Evolutionary conservation across 2,888 invertebrate species (phyloP).

Genomic region (Priocnemis perturbator): DNA sequence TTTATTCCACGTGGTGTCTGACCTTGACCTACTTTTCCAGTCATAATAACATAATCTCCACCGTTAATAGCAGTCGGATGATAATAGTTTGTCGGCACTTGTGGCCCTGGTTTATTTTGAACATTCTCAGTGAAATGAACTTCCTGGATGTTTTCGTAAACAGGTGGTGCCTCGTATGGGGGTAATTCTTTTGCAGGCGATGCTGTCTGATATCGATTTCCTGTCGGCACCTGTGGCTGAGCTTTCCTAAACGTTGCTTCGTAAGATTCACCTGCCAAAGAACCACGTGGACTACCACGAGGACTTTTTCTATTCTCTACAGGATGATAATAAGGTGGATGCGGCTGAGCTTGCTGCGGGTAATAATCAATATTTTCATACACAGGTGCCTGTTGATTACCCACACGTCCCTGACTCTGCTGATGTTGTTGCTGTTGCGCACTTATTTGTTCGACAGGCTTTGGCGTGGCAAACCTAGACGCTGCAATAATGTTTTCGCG

Average conservation of each 20-base stretch:
- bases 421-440: conserved; percentile 66
- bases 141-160: conserved; percentile 81
- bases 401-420: conserved; percentile 53
- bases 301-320: conserved; percentile 75
- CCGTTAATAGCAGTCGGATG: conserved; percentile 83
- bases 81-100: conserved; percentile 72
- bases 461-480: conserved; percentile 87
- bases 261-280: conserved; percentile 70
- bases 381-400: conserved; percentile 77
- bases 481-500: conserved; percentile 86
- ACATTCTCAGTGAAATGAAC: conserved; percentile 70
- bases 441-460: conserved; percentile 82
- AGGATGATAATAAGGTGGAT: conserved; percentile 81
- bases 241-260: conserved; percentile 83
- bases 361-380: conserved; percentile 92
- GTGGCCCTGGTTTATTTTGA: conserved; percentile 75
- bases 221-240: conserved; percentile 87
- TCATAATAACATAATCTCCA: conserved; percentile 89
- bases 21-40: conserved; percentile 78
- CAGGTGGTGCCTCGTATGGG: conserved; percentile 78
- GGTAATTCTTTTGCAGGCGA: conserved; percentile 78
- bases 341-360: conserved; percentile 77
- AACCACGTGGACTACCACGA: conserved; percentile 70
- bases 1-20: conserved; percentile 58
- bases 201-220: conserved; percentile 78